phyloP scores from a whole-genome alignment of 2,888 invertebrate genomes.

The Spodoptera exigua region DNA sequence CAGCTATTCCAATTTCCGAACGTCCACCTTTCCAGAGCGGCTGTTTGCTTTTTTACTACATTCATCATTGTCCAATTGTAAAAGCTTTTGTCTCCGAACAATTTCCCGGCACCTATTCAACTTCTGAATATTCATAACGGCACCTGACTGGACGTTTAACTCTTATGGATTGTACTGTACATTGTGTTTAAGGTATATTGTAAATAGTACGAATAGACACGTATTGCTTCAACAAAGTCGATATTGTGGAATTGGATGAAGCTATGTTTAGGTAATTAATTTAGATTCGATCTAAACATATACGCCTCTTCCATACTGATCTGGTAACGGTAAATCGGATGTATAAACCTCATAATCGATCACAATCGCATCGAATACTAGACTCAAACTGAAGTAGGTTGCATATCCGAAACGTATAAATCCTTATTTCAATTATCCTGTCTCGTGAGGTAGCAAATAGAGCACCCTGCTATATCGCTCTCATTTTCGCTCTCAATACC shows the following conservation, averaged over 20 bases:
- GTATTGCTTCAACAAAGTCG: conserved; percentile 28
- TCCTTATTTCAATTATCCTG: conserved; percentile 86
- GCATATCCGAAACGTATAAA: conserved; percentile 83
- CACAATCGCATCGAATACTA: conserved; percentile 52
- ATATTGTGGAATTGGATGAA: background rate
- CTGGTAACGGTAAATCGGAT: background rate
- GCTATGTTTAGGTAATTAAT: background rate
- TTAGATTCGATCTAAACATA: background rate
- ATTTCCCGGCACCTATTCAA: conserved; percentile 62
- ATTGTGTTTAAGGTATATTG: conserved; percentile 29
- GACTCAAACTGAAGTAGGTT: conserved; percentile 66
- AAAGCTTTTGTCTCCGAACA: conserved; percentile 74
- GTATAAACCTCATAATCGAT: conserved; percentile 21
- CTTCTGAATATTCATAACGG: conserved; percentile 70
- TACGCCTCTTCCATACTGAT: conserved; percentile 18
- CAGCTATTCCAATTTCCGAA: conserved; percentile 86
- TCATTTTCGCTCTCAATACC: conserved; percentile 79
- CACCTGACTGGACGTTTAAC: conserved; percentile 67
- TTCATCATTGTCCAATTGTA: conserved; percentile 84
- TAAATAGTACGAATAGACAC: conserved; percentile 36
- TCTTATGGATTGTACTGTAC: conserved; percentile 41
- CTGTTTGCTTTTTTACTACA: conserved; percentile 80
- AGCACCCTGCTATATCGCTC: conserved; percentile 76
- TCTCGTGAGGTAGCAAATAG: conserved; percentile 79
- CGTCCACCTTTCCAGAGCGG: conserved; percentile 65